Evolutionary conservation across 2,797 vertebrate species (phyloP).

Genomic region (Sciurus vulgaris): DNA sequence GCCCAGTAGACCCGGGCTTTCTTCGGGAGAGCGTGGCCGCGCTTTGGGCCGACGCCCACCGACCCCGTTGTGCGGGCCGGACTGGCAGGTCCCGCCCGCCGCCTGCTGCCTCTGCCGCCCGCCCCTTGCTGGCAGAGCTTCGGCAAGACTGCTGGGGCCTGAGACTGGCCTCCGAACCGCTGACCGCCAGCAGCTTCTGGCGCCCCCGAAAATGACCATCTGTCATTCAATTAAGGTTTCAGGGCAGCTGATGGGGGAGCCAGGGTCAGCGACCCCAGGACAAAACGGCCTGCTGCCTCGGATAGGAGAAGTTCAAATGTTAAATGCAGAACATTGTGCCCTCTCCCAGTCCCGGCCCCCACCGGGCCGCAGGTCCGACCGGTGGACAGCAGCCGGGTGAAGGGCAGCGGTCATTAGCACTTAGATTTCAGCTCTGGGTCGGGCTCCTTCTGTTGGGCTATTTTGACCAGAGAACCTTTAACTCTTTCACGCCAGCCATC

Average conservation of each 20-base stretch:
- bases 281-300: constrained; percentile 90
- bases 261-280: constrained; percentile 91
- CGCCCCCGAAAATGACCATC: constrained; percentile 91
- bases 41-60: neutral
- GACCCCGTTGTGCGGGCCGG: neutral
- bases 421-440: constrained; percentile 88
- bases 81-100: neutral
- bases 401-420: constrained; percentile 90
- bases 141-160: constrained; percentile 48
- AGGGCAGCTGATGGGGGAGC: constrained; percentile 90
- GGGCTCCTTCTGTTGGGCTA: constrained; percentile 89
- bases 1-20: neutral
- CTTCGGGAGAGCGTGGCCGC: neutral
- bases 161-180: constrained; percentile 74
- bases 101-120: neutral
- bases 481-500: constrained; percentile 71
- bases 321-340: constrained; percentile 89
- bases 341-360: constrained; percentile 79
- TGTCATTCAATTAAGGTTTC: constrained; percentile 92
- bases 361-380: constrained; percentile 74
- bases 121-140: neutral
- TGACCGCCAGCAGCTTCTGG: constrained; percentile 84
- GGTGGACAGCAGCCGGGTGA: constrained; percentile 85
- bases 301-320: constrained; percentile 90
- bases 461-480: constrained; percentile 87